Conservation (phyloP, 2,888 invertebrate species). For the Halictus quadricinctus region DNA sequence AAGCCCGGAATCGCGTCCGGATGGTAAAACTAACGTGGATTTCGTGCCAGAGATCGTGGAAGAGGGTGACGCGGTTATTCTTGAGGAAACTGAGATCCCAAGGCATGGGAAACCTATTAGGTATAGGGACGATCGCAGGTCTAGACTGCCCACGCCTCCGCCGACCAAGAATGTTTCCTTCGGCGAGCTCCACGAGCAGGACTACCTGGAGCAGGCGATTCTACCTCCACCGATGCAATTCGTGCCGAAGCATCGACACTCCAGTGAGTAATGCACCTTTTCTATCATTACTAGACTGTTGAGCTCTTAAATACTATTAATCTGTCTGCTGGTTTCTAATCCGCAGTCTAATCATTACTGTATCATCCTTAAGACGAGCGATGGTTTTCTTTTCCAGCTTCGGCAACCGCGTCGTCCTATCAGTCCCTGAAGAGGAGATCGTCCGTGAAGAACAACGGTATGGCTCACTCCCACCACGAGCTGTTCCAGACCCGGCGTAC, state of each 20-base stretch:
- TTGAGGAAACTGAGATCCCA: conserved; percentile 76
- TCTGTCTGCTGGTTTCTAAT: no score
- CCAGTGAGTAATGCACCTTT: conserved; percentile 65
- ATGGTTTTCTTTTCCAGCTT: conserved; percentile 18
- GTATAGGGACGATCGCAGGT: conserved; percentile 65
- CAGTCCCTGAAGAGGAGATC: conserved; percentile 75
- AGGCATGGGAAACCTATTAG: conserved; percentile 64
- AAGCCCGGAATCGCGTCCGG: conserved; percentile 65
- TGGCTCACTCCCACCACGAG: conserved; percentile 79
- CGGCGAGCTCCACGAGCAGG: conserved; percentile 78
- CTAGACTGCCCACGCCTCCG: conserved; percentile 80
- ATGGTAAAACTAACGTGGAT: conserved; percentile 74
- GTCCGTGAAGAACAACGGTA: conserved; percentile 78
- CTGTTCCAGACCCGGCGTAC: conserved; percentile 78
- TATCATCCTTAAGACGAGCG: not conserved
- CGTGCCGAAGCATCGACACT: conserved; percentile 78
- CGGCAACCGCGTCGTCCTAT: conserved; percentile 54
- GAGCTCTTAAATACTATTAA: not conserved
- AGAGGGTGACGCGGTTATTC: conserved; percentile 74
- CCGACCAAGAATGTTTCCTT: conserved; percentile 81
- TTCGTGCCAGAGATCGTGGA: conserved; percentile 76
- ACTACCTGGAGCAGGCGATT: conserved; percentile 77
- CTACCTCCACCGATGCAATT: conserved; percentile 80
- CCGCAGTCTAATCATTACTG: not conserved
- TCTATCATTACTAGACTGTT: conserved; percentile 15